Conservation (phyloP, 2,113 vertebrate species). For the Lota lota region DNA sequence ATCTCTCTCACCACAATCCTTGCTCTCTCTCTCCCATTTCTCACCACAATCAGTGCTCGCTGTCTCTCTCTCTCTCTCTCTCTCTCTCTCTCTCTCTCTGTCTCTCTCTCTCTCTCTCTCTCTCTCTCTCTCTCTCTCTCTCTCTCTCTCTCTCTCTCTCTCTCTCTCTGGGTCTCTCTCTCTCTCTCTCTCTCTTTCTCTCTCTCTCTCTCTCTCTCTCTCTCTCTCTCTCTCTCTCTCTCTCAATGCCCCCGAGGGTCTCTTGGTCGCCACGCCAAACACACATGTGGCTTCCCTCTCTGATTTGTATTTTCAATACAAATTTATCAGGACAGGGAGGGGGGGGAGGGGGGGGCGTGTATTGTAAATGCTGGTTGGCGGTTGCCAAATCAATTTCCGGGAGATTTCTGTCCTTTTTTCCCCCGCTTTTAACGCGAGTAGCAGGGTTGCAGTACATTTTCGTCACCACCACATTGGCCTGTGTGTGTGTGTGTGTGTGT, state of each 20-base stretch:
- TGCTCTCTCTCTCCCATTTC: no score
- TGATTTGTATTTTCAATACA: constrained; percentile 69
- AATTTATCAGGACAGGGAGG: constrained; percentile 59
- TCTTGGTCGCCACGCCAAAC: constrained; percentile 41
- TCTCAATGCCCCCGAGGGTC: constrained; percentile 25
- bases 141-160: no score
- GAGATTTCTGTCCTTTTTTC: constrained; percentile 26
- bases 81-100: constrained; percentile 25
- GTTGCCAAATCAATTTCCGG: constrained; percentile 60
- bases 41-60: no score
- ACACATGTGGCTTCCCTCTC: constrained; percentile 52
- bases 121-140: constrained; percentile 25
- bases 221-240: constrained; percentile 24
- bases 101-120: no score
- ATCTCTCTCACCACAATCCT: no score
- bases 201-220: background rate
- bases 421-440: constrained; percentile 47
- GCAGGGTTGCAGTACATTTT: constrained; percentile 54
- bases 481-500: no score
- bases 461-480: constrained; percentile 1
- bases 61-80: no score
- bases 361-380: constrained; percentile 52
- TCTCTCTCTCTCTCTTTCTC: no score
- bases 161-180: no score
- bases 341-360: constrained; percentile 1